Conservation (phyloP, 2,113 vertebrate genomes). For the Cololabis saira region DNA sequence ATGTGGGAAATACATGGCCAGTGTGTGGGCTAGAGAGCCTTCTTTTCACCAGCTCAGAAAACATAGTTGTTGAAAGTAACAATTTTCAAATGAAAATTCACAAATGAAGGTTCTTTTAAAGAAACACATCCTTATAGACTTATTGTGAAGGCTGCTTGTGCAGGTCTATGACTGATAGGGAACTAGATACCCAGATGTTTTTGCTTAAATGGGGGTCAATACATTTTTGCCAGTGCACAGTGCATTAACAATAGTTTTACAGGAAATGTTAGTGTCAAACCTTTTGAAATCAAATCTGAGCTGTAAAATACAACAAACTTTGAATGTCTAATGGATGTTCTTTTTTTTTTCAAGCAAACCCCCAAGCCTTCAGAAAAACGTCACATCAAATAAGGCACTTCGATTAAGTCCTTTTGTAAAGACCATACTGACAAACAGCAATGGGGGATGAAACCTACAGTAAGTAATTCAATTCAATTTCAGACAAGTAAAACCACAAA, state of each 20-base stretch:
- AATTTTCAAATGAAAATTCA: neutral
- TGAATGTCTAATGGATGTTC: neutral
- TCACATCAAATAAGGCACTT: slow-evolving; percentile 5
- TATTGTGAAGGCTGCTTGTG: neutral
- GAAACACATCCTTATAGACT: neutral
- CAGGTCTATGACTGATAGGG: slow-evolving; percentile 10
- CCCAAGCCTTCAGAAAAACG: neutral
- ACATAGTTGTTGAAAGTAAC: neutral
- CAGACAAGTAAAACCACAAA: slow-evolving; percentile 9
- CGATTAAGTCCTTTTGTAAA: neutral
- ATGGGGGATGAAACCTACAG: neutral
- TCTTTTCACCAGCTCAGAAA: slow-evolving; percentile 28
- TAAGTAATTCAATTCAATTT: slow-evolving; percentile 11
- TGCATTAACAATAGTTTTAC: neutral
- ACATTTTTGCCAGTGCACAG: neutral
- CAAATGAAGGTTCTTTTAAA: neutral
- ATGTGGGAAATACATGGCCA: slow-evolving; percentile 41
- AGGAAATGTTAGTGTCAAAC: slow-evolving; percentile 3
- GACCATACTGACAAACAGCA: slow-evolving; percentile 8
- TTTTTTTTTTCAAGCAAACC: neutral
- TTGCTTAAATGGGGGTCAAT: too few relatives aligned
- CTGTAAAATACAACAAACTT: neutral
- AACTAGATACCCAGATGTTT: neutral
- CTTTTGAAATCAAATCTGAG: neutral
- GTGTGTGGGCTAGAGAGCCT: slow-evolving; percentile 17